These are phyloP conservation scores for Meteorus sp. DNA, from an alignment of 1,140 invertebrate genomes.

Conservation along the genomic window DNA sequence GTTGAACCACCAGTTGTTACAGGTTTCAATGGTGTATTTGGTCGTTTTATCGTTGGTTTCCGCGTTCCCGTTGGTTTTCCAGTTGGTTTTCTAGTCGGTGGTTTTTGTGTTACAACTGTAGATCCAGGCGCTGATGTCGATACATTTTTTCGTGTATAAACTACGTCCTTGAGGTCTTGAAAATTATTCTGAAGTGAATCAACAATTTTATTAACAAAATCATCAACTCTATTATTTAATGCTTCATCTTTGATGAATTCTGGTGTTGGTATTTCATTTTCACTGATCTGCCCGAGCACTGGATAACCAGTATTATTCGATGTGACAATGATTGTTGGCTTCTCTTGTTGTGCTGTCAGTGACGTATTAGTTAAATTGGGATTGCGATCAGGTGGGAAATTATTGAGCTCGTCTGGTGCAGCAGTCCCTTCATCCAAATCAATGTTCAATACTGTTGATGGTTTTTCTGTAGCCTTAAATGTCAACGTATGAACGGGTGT, in stretches of 20 bases:
- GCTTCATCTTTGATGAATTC: slow-evolving; percentile 73
- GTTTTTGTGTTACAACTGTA: slow-evolving; percentile 41
- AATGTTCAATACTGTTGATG: slow-evolving; percentile 33
- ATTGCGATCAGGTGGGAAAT: slow-evolving; percentile 82
- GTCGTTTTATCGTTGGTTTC: slow-evolving; percentile 40
- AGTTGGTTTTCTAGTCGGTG: slow-evolving; percentile 56
- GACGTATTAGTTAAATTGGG: slow-evolving; percentile 74
- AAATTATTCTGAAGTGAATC: slow-evolving; percentile 80
- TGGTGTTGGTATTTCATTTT: slow-evolving; percentile 72
- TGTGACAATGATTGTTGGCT: slow-evolving; percentile 56
- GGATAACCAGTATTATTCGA: slow-evolving; percentile 63
- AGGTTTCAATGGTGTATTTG: slow-evolving; percentile 20
- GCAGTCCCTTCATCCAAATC: slow-evolving; percentile 59
- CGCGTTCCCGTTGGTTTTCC: slow-evolving; percentile 43
- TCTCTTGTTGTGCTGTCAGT: slow-evolving; percentile 50
- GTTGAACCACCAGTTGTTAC: slow-evolving; percentile 40
- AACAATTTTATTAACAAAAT: slow-evolving; percentile 80
- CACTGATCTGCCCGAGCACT: slow-evolving; percentile 54
- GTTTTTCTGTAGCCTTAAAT: slow-evolving; percentile 31
- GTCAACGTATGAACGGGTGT: slow-evolving; percentile 34
- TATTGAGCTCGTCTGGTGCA: slow-evolving; percentile 69
- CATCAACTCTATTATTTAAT: slow-evolving; percentile 76
- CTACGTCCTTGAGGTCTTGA: slow-evolving; percentile 75
- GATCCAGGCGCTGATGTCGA: slow-evolving; percentile 32
- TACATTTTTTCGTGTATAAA: slow-evolving; percentile 64